These are phyloP conservation scores for Sceloporus tristichus DNA, from an alignment of 2,113 vertebrate genomes.

Conservation along the genomic window DNA sequence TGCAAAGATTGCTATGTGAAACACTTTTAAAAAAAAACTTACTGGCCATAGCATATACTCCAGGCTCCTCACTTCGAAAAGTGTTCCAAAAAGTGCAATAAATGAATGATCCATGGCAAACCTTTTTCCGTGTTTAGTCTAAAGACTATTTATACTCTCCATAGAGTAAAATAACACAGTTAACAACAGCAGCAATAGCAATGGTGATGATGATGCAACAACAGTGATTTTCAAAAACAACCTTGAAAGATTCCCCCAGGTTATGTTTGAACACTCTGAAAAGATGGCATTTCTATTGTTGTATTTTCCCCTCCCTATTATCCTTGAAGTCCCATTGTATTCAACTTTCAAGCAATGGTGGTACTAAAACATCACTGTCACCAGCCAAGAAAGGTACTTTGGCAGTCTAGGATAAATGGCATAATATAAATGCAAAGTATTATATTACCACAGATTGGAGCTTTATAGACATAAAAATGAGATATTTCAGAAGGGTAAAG, in stretches of 20 bases:
- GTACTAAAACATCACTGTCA: constrained; percentile 22
- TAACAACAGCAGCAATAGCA: background rate
- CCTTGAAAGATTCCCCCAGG: background rate
- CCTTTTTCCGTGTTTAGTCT: background rate
- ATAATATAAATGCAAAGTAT: constrained; percentile 9
- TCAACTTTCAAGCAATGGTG: constrained; percentile 6
- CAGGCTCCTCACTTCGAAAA: background rate
- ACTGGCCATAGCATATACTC: background rate
- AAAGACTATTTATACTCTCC: background rate
- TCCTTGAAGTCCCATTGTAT: background rate
- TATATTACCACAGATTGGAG: constrained; percentile 23
- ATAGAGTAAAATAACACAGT: background rate
- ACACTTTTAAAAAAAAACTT: background rate
- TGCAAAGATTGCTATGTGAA: background rate
- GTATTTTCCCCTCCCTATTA: background rate
- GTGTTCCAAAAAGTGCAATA: background rate
- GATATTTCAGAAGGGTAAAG: constrained; percentile 26
- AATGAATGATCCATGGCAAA: background rate
- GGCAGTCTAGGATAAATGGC: constrained; percentile 21
- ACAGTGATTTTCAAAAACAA: background rate
- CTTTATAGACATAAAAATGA: constrained; percentile 41
- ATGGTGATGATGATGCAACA: background rate
- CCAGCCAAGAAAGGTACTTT: constrained; percentile 9
- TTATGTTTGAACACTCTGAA: background rate
- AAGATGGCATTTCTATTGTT: background rate